phyloP scores from a whole-genome alignment of 2,797 vertebrate genomes.

The Sebastes reedi region DNA sequence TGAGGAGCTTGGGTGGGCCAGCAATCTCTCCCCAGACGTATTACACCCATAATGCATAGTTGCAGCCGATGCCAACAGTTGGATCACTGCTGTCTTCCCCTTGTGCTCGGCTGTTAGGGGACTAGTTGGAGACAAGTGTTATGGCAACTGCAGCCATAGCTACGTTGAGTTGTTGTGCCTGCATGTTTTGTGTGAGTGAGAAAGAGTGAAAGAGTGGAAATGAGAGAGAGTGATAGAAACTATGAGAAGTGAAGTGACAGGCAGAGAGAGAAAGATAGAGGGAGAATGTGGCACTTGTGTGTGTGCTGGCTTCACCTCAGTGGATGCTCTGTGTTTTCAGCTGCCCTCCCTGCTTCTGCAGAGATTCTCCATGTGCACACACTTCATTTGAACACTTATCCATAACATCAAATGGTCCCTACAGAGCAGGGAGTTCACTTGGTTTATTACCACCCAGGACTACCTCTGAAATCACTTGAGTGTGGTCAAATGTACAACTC shows the following conservation, averaged over 20 bases:
- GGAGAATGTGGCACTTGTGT: constrained; percentile 7
- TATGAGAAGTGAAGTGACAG: background rate
- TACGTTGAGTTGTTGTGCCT: constrained; percentile 59
- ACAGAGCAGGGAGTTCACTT: constrained; percentile 1
- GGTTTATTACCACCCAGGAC: constrained; percentile 1
- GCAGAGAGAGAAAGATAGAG: background rate
- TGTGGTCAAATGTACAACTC: background rate
- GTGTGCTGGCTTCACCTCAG: constrained; percentile 10
- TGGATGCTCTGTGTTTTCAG: constrained; percentile 13
- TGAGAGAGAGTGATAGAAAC: constrained; percentile 10
- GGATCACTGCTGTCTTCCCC: constrained; percentile 65
- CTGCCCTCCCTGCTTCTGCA: background rate
- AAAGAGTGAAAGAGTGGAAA: constrained; percentile 5
- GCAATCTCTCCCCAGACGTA: constrained; percentile 51
- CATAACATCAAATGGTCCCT: constrained; percentile 7
- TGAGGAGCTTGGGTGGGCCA: constrained; percentile 73
- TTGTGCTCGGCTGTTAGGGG: constrained; percentile 49
- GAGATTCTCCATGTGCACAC: background rate
- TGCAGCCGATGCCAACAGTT: constrained; percentile 61
- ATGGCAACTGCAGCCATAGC: constrained; percentile 79
- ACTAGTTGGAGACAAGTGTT: constrained; percentile 72
- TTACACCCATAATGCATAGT: constrained; percentile 58
- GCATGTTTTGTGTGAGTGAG: constrained; percentile 35
- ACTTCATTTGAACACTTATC: constrained; percentile 21
- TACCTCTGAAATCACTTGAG: constrained; percentile 1